Evolutionary conservation across 1,140 invertebrate species (phyloP).

Genomic region (Euschistus heros): DNA sequence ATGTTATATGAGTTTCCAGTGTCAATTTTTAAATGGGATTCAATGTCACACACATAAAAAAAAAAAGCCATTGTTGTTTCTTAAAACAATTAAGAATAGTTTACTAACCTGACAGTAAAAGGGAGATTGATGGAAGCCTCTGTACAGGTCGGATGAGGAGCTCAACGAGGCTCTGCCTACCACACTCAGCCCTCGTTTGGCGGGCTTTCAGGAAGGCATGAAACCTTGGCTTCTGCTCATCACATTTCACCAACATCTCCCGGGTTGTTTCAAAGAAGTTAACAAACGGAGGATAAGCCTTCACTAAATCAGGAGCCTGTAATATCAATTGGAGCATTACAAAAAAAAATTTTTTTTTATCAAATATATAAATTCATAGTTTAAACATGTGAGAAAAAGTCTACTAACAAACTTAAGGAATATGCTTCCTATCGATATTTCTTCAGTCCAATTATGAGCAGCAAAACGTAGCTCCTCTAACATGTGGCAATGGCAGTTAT

Average conservation of each 20-base stretch:
- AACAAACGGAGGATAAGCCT: conserved; percentile 93
- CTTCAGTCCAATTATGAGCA: conserved; percentile 67
- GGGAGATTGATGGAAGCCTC: conserved; percentile 85
- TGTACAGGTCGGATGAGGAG: conserved; percentile 93
- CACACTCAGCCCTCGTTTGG: conserved; percentile 85
- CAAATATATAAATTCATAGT: not conserved
- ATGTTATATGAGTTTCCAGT: no score
- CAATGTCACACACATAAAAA: not conserved
- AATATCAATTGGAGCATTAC: not conserved
- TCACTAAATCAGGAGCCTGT: conserved; percentile 59
- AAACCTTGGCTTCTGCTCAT: conserved; percentile 85
- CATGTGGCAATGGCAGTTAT: conserved; percentile 80
- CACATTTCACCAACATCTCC: conserved; percentile 80
- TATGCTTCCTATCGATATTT: conserved; percentile 74
- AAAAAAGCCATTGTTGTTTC: not conserved
- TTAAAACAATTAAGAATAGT: not conserved
- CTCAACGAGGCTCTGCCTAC: conserved; percentile 86
- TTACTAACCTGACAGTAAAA: conserved; percentile 77
- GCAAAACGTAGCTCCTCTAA: conserved; percentile 61
- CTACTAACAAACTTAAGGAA: conserved; percentile 59
- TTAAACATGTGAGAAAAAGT: not conserved
- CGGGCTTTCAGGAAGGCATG: conserved; percentile 96
- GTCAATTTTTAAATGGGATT: no score
- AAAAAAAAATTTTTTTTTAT: not conserved
- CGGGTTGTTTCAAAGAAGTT: conserved; percentile 97